phyloP scores from a whole-genome alignment of 2,888 invertebrate genomes.

The Monochamus alternatus region DNA sequence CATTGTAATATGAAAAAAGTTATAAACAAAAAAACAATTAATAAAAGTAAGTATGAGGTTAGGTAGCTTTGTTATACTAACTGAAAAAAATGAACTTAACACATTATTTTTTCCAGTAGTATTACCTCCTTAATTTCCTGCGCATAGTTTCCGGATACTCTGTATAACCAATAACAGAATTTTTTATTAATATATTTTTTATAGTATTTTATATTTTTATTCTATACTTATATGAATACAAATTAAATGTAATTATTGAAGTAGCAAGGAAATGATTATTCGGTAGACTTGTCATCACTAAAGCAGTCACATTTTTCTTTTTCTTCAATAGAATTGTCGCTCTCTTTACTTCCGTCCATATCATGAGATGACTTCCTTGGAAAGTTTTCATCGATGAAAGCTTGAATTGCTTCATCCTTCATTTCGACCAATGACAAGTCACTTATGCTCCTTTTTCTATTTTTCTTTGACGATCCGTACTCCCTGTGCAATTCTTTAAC shows the following conservation, averaged over 20 bases:
- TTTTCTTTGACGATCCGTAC: slow-evolving; percentile 51
- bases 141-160: too few species aligned
- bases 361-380: slow-evolving; percentile 49
- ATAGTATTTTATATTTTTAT: too few species aligned
- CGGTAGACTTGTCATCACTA: slow-evolving; percentile 43
- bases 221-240: too few species aligned
- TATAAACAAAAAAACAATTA: too few species aligned
- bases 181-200: too few species aligned
- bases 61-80: too few species aligned
- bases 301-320: slow-evolving; percentile 59
- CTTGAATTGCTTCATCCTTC: slow-evolving; percentile 70
- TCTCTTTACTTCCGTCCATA: slow-evolving; percentile 49
- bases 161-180: too few species aligned
- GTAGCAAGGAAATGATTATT: not conserved
- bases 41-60: too few species aligned
- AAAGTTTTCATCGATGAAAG: slow-evolving; percentile 67
- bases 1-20: too few species aligned
- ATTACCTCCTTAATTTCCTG: too few species aligned
- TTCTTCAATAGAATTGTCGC: slow-evolving; percentile 52
- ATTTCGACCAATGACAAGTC: slow-evolving; percentile 67
- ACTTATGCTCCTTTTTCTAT: slow-evolving; percentile 56
- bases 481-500: slow-evolving; percentile 61
- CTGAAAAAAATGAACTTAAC: too few species aligned
- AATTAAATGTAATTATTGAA: not conserved
- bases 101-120: too few species aligned